A percentile compares a stretch with the other conserved stretches of the same genome.
Evolutionary conservation across 2,888 invertebrate species (phyloP).

Genomic region (Sphaerophoria rueppellii): DNA sequence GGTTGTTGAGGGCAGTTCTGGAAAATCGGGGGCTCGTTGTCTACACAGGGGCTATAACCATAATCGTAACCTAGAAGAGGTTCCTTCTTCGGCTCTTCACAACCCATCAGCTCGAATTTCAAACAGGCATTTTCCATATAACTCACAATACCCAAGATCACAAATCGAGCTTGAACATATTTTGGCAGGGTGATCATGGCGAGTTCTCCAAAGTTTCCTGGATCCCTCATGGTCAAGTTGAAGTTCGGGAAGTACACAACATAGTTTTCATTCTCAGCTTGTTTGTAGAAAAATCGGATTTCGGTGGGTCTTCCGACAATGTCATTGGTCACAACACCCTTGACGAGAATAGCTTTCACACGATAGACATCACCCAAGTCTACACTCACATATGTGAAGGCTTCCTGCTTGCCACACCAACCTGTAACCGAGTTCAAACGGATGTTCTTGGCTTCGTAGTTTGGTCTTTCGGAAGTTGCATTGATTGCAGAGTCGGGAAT

Average conservation of each 20-base stretch:
- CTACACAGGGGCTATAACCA: slow-evolving; percentile 96
- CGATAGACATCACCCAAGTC: slow-evolving; percentile 96
- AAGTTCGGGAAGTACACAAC: slow-evolving; percentile 98
- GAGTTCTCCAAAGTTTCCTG: slow-evolving; percentile 97
- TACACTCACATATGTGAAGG: slow-evolving; percentile 97
- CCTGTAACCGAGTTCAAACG: slow-evolving; percentile 96
- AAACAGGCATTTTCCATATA: slow-evolving; percentile 98
- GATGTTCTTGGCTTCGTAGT: slow-evolving; percentile 95
- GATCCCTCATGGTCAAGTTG: slow-evolving; percentile 95
- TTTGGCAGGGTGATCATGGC: slow-evolving; percentile 97
- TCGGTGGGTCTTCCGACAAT: slow-evolving; percentile 98
- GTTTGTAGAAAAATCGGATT: slow-evolving; percentile 98
- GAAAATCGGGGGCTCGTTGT: slow-evolving; percentile 98
- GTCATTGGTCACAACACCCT: slow-evolving; percentile 97
- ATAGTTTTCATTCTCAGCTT: slow-evolving; percentile 95
- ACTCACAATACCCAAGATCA: slow-evolving; percentile 96
- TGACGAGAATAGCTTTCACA: slow-evolving; percentile 95
- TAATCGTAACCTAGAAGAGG: slow-evolving; percentile 96
- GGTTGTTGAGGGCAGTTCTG: slow-evolving; percentile 97
- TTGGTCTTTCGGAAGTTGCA: slow-evolving; percentile 95
- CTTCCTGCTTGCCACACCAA: slow-evolving; percentile 98
- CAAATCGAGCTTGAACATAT: slow-evolving; percentile 96
- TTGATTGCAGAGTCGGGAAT: slow-evolving; percentile 98
- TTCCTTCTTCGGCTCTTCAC: slow-evolving; percentile 92
- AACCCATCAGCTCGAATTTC: slow-evolving; percentile 98